These are phyloP conservation scores for Drosophila teissieri DNA, from an alignment of 1,140 invertebrate genomes.

Conservation along the genomic window DNA sequence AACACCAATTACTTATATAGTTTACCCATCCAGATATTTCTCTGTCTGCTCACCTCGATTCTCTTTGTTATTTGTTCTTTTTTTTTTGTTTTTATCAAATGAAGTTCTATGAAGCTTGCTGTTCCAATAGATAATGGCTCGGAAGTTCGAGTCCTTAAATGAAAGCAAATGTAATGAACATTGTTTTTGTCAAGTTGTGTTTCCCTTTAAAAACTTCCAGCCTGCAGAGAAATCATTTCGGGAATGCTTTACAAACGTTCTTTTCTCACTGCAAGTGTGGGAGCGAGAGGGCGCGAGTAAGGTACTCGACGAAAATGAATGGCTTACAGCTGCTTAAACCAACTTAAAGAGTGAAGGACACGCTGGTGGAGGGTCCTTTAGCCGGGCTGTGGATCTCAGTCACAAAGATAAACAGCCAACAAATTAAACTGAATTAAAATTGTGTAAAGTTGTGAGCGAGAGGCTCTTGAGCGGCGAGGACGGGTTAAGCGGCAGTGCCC, in stretches of 20 bases:
- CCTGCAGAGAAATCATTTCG: slow-evolving; percentile 20
- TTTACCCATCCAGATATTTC: neutral
- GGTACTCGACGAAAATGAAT: slow-evolving; percentile 33
- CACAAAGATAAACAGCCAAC: slow-evolving; percentile 47
- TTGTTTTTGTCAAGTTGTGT: neutral
- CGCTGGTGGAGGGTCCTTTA: slow-evolving; percentile 11
- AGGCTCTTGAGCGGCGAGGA: slow-evolving; percentile 29
- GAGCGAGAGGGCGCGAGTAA: neutral
- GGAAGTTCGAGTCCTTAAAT: no score
- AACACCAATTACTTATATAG: slow-evolving; percentile 20
- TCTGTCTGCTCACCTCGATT: neutral
- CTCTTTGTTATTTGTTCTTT: neutral
- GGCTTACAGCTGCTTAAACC: slow-evolving; percentile 32
- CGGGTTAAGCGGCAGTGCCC: slow-evolving; percentile 11
- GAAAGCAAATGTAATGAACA: no score
- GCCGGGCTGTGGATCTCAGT: slow-evolving; percentile 28
- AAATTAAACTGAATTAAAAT: slow-evolving; percentile 65
- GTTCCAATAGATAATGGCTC: no score
- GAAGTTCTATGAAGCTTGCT: no score
- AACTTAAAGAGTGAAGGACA: slow-evolving; percentile 37
- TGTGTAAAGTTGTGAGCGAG: slow-evolving; percentile 49
- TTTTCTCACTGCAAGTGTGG: neutral
- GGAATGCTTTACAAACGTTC: neutral
- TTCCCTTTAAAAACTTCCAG: neutral
- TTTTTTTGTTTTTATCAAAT: neutral